These are phyloP conservation scores for Glaucopsyche alexis DNA, from an alignment of 2,888 invertebrate species.

Conservation along the genomic window DNA sequence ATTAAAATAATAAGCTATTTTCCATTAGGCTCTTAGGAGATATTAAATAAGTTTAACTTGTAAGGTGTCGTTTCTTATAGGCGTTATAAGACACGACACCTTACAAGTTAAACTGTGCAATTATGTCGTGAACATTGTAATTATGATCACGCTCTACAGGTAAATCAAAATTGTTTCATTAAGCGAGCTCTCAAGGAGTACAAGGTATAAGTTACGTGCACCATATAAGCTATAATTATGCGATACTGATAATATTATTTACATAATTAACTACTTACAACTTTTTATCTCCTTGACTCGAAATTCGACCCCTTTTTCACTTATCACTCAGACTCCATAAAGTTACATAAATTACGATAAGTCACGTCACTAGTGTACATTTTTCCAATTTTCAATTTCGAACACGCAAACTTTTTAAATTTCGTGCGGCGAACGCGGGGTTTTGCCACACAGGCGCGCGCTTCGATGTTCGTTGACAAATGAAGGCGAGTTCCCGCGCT, in stretches of 20 bases:
- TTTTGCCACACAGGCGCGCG: slow-evolving; percentile 15
- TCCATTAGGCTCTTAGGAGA: too few species aligned
- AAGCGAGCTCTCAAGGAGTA: background rate
- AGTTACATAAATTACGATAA: background rate
- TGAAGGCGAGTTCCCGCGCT: slow-evolving; percentile 5
- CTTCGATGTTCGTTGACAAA: background rate
- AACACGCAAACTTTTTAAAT: background rate
- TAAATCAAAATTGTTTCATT: background rate
- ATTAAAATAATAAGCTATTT: too few species aligned
- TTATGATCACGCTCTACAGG: background rate
- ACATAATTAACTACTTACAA: slow-evolving; percentile 1
- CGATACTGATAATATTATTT: background rate
- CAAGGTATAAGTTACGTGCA: background rate
- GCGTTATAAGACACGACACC: too few species aligned
- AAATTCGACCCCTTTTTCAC: background rate
- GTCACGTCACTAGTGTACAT: slow-evolving; percentile 5
- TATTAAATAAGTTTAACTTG: too few species aligned
- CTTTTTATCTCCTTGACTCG: slow-evolving; percentile 9
- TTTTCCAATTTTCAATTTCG: background rate
- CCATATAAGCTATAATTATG: background rate
- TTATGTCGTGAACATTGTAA: background rate
- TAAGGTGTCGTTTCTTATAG: too few species aligned
- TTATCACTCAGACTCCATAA: background rate
- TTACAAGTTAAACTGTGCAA: background rate
- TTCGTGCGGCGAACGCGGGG: background rate